phyloP scores from a whole-genome alignment of 2,113 vertebrate genomes.

The Spermophilus dauricus region DNA sequence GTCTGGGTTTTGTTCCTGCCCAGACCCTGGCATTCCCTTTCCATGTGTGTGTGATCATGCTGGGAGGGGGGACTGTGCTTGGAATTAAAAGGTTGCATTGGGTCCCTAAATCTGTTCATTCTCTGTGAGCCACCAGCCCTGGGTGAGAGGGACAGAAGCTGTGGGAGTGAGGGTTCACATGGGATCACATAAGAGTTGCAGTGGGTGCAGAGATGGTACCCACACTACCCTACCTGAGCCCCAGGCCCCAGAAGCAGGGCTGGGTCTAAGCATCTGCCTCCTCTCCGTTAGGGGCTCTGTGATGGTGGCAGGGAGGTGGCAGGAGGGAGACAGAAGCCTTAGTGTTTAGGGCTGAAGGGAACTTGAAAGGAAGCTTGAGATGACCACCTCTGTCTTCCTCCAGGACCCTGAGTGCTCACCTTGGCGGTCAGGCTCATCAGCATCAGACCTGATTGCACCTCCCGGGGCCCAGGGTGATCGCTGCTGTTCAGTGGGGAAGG shows the following conservation, averaged over 20 bases:
- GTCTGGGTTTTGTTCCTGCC: slow-evolving; percentile 74
- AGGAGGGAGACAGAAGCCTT: neutral
- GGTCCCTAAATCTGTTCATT: slow-evolving; percentile 75
- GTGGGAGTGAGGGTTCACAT: neutral
- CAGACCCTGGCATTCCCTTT: slow-evolving; percentile 71
- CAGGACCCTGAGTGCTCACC: neutral
- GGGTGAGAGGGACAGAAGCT: neutral
- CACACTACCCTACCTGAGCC: neutral
- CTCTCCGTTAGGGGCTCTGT: neutral
- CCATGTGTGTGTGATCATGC: slow-evolving; percentile 65
- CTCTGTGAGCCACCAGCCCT: slow-evolving; percentile 53
- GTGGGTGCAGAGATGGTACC: too few relatives aligned
- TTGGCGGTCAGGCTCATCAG: neutral
- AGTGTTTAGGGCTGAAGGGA: neutral
- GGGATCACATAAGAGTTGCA: neutral
- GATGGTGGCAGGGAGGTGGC: neutral
- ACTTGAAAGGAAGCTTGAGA: neutral
- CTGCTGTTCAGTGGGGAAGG: neutral
- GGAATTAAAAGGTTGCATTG: slow-evolving; percentile 83
- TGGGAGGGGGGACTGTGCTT: slow-evolving; percentile 77
- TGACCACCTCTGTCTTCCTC: neutral
- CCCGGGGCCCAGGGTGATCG: neutral
- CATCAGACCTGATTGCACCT: neutral
- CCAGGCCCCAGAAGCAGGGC: neutral
- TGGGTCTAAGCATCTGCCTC: neutral